Conservation (phyloP, 2,797 vertebrate species). For the Chloroceryle inda region DNA sequence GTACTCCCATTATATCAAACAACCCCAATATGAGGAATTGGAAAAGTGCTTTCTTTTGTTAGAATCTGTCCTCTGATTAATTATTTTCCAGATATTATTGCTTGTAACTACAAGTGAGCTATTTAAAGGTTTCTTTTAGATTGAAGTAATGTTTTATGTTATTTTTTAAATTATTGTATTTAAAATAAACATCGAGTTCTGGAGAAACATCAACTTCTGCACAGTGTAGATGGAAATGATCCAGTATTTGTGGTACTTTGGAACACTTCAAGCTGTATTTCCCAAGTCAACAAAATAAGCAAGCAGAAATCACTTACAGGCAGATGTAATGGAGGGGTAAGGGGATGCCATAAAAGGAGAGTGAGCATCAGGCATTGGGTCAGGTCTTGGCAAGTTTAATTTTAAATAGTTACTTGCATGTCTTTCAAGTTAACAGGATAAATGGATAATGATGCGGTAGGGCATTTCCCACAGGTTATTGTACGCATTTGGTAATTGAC, state of each 20-base stretch:
- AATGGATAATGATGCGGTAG: background rate
- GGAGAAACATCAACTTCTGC: background rate
- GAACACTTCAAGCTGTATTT: background rate
- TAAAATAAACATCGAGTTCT: background rate
- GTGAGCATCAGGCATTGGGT: background rate
- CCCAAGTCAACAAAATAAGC: conserved; percentile 20
- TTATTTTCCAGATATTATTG: background rate
- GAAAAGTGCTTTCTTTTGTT: background rate
- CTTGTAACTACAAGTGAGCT: background rate
- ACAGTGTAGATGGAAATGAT: background rate
- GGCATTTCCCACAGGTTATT: conserved; percentile 28
- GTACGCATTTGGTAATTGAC: background rate
- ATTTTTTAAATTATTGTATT: conserved; percentile 11
- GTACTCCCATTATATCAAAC: background rate
- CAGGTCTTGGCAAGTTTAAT: conserved; percentile 53
- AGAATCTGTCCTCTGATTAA: background rate
- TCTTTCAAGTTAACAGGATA: conserved; percentile 43
- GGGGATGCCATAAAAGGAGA: background rate
- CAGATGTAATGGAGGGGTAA: background rate
- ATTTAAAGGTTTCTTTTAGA: background rate
- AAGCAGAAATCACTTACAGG: background rate
- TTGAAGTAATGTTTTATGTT: background rate
- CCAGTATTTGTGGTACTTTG: conserved; percentile 8
- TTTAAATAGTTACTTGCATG: conserved; percentile 56
- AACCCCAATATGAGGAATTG: background rate